Percentiles rank a stretch among this genome's conserved stretches.
These are phyloP conservation scores for Noctua janthe DNA, from an alignment of 2,888 invertebrate species.

Conservation along the genomic window DNA sequence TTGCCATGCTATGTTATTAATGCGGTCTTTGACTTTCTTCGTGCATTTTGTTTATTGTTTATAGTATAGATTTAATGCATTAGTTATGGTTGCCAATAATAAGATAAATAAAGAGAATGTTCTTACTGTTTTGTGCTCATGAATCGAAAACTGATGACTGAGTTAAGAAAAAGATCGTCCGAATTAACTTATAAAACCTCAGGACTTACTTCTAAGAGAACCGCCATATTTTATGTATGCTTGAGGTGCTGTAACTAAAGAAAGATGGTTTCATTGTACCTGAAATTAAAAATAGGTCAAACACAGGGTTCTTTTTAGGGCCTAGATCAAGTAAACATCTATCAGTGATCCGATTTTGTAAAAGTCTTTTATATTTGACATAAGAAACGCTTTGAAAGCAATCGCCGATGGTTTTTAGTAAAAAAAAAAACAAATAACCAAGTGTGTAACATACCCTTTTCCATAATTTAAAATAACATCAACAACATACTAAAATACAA, in stretches of 20 bases:
- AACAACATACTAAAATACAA: background rate
- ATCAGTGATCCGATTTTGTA: background rate
- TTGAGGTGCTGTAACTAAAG: background rate
- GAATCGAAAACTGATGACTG: background rate
- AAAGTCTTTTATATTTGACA: too few species aligned
- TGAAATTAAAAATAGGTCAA: background rate
- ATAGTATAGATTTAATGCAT: conserved; percentile 29
- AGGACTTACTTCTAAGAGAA: background rate
- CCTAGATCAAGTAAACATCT: background rate
- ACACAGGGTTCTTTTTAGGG: background rate
- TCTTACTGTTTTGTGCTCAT: background rate
- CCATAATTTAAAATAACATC: too few species aligned
- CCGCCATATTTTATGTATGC: background rate
- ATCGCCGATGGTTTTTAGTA: too few species aligned
- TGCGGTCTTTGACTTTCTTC: conserved; percentile 73
- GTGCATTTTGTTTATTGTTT: conserved; percentile 44
- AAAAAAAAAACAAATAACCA: too few species aligned
- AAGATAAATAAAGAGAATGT: background rate
- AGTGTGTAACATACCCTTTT: too few species aligned
- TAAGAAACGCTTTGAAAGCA: too few species aligned
- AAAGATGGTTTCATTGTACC: background rate
- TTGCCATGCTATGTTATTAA: conserved; percentile 74
- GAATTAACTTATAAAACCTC: background rate
- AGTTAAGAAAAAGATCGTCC: background rate
- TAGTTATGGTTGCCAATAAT: conserved; percentile 37